phyloP scores from a whole-genome alignment of 2,888 invertebrate genomes.

The Keiferia lycopersicella region DNA sequence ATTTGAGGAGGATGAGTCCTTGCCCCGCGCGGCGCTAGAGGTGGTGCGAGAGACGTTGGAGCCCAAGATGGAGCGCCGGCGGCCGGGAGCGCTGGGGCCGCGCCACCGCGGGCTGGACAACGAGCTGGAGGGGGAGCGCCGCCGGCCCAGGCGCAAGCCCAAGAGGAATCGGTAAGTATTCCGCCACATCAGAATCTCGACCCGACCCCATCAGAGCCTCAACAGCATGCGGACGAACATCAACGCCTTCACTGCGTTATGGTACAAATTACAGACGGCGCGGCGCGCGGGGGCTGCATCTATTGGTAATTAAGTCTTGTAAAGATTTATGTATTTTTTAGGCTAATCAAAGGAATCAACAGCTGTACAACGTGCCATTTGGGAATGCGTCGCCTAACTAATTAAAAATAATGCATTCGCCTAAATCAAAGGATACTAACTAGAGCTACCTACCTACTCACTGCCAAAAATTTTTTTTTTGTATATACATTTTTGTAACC shows the following conservation, averaged over 20 bases:
- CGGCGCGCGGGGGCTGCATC: no score
- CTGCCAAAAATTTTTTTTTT: no score
- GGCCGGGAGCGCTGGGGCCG: conserved; percentile 50
- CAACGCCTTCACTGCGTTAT: not conserved
- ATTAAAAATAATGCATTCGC: no score
- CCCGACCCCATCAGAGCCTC: not conserved
- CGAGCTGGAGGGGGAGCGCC: conserved; percentile 67
- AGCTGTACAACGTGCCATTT: no score
- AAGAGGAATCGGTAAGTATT: conserved; percentile 61
- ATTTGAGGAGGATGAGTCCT: conserved; percentile 68
- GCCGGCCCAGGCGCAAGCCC: conserved; percentile 61
- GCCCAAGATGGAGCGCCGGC: conserved; percentile 65
- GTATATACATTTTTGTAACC: no score
- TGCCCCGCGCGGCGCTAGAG: conserved; percentile 62
- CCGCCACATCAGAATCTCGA: no score
- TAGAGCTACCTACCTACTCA: no score
- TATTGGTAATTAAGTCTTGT: no score
- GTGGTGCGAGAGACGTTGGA: conserved; percentile 50
- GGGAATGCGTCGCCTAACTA: no score
- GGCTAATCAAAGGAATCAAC: no score
- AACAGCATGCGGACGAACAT: not conserved
- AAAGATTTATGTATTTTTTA: no score
- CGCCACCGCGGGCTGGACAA: conserved; percentile 66
- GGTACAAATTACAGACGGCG: not conserved
- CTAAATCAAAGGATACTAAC: no score